A percentile compares a stretch with the other conserved stretches of the same genome.
These are phyloP conservation scores for Anoura caudifer DNA, from an alignment of 2,113 vertebrate species.

Conservation along the genomic window DNA sequence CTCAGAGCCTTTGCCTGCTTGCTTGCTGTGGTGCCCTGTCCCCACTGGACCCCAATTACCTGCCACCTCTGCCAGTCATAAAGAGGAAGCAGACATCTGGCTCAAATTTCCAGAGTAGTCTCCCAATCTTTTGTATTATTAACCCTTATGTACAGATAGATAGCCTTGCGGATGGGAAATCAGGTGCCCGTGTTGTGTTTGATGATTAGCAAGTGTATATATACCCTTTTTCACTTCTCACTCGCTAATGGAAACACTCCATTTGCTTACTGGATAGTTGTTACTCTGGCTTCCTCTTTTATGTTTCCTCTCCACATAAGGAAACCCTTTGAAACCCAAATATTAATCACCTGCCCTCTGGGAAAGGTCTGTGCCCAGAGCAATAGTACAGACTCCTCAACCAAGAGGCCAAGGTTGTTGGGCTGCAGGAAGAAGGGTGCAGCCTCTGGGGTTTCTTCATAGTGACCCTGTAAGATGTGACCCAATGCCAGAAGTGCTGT, in stretches of 20 bases:
- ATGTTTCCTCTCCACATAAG: neutral
- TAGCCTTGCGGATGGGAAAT: neutral
- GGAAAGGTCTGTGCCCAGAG: neutral
- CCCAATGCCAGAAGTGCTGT: neutral
- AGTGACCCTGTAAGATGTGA: neutral
- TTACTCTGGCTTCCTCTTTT: slow-evolving; percentile 12
- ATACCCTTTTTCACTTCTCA: neutral
- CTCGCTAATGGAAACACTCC: neutral
- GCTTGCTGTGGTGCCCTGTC: neutral
- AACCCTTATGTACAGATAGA: neutral
- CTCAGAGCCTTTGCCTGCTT: neutral
- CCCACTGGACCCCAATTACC: too few relatives aligned
- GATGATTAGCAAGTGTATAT: neutral
- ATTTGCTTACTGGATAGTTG: neutral
- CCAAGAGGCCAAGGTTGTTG: neutral
- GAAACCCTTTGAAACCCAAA: neutral
- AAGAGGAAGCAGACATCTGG: neutral
- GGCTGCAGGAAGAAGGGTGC: neutral
- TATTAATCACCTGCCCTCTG: neutral
- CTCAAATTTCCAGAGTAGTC: neutral
- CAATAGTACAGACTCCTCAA: neutral
- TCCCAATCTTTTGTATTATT: neutral
- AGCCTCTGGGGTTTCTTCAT: neutral
- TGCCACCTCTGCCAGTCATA: neutral
- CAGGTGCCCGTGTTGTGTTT: neutral